Base-by-base conservation (phyloP, 2,888 invertebrate species). In the Hyppa rectilinea region DNA sequence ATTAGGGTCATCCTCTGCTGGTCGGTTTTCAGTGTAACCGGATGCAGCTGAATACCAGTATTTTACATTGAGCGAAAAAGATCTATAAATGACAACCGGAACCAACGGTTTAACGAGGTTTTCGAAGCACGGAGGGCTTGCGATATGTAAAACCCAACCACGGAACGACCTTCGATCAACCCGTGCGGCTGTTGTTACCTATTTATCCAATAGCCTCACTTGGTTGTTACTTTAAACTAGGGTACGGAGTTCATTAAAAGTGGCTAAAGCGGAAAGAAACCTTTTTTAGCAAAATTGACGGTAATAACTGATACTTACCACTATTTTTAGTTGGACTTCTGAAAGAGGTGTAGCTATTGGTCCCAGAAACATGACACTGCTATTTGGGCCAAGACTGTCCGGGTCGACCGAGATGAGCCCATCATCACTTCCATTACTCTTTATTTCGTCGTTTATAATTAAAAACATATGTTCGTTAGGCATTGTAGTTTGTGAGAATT, bases 391-490 rank as follows among this genome's bases (percentile, higher is more conserved):
- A 49, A 96, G 89, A 70, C 92, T 95, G 36, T 95, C 92, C 31
- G 95, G 95, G 83, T 95, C 95, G 14, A 95, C 95, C 6, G 88
- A 86, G 78, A 95, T 91, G 5, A 95, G 83, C 59, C 92, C 94
- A 50, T 71, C 78, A 53, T 93, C 93, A 71, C 88, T 92, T 2
- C 82, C 88, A 73, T 91, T 92, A 65, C 87, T 92, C 77, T 89
- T 92, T 47, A 96, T 90, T 88, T 95, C 95, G 50, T 96, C 95
- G 80, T 95, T 95, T 52, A 95, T 85, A 38, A 96, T 90, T 63
- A 96, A 84, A 87, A 95, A 95, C 89, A 96, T 92, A 61, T 92
- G 91, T 87, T 95, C 94, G 61, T 87, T 84, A 23, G 82, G 81
- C 52, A 77, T 66, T 40, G 82, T 82, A 20, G 68, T 73, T 59